Evolutionary conservation across 2,797 vertebrate genomes (phyloP), one percentile per base, ranked within the genome.

Genomic region (Scolopax rusticola): DNA sequence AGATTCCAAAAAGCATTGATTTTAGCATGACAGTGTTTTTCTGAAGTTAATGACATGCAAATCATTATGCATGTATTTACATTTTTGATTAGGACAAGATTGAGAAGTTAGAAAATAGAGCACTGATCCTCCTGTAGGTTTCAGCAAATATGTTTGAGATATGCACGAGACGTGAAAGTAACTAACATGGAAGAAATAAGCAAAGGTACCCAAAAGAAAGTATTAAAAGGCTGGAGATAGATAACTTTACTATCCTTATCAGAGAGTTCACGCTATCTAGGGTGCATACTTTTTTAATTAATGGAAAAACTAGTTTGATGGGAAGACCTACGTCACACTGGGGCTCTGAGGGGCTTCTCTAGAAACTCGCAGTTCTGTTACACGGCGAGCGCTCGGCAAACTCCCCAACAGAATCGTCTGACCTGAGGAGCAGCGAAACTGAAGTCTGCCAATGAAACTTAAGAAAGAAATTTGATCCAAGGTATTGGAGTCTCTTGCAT

Each of bases 71-170:
- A 84, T 77, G 19, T 45, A 94, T 95, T 96, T 97, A 64, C 93
- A 97, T 95, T 88, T 91, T 91, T 96, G 89, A 97, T 97, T 95
- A 97, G 84, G 65, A 91, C 38, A 36, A 76, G 82, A 93, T 32
- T 91, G 94, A 91, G 84, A 70, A 75, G 28, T 48, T 95, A 92
- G 80, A 75, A 93, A 96, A 92, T 68, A 85, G 48, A 93, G 83
- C 87, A 77, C 20, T 7, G 41, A 87, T 87, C 56, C 87, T 89
- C 18, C 57, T 77, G 76, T 6, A 89, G 74, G 69, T 86, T 85
- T 89, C 74, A 92, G 90, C 60, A 71, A 83, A 87, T 74, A 32
- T 6, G 3, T 57, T 91, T 51, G 67, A 80, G 69, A 43, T 83
- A 38, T 20, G 67, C 71, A 57, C 82, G 53, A 53, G 71, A 59